Conservation (phyloP, 2,888 invertebrate species). For the Meloe dianella region DNA sequence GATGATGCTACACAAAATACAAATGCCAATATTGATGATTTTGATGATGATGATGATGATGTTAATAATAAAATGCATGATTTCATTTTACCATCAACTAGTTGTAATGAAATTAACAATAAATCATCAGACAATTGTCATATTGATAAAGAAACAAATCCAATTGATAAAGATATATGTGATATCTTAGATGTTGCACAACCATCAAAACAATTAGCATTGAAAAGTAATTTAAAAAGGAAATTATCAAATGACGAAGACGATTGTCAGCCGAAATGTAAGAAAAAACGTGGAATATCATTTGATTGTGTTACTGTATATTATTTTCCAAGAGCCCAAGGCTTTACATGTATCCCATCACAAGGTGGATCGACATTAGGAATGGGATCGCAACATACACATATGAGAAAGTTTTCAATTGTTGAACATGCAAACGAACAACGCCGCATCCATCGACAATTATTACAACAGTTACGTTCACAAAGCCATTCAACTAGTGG, state of each 20-base stretch:
- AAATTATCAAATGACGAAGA: slow-evolving; percentile 61
- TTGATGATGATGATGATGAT: slow-evolving; percentile 25
- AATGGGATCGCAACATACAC: slow-evolving; percentile 79
- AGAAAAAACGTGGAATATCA: slow-evolving; percentile 80
- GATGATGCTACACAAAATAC: slow-evolving; percentile 32
- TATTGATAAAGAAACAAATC: slow-evolving; percentile 18
- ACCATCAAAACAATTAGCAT: slow-evolving; percentile 43
- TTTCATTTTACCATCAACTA: slow-evolving; percentile 42
- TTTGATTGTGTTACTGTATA: slow-evolving; percentile 93
- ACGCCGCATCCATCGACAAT: slow-evolving; percentile 82
- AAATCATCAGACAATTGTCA: slow-evolving; percentile 25
- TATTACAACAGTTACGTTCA: slow-evolving; percentile 73
- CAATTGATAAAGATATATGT: slow-evolving; percentile 37
- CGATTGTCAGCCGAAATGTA: slow-evolving; percentile 63
- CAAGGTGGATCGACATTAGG: slow-evolving; percentile 91
- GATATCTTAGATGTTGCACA: slow-evolving; percentile 42
- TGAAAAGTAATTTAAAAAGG: slow-evolving; percentile 75
- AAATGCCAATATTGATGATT: slow-evolving; percentile 28
- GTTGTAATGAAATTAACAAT: slow-evolving; percentile 10
- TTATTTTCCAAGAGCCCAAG: slow-evolving; percentile 93
- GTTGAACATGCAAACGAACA: slow-evolving; percentile 90
- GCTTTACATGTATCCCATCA: slow-evolving; percentile 90
- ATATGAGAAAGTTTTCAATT: slow-evolving; percentile 80
- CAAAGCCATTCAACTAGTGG: slow-evolving; percentile 65
- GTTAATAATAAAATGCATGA: slow-evolving; percentile 16